Evolutionary conservation across 2,113 vertebrate genomes (phyloP).

Genomic region (Paracanthobrama guichenoti): DNA sequence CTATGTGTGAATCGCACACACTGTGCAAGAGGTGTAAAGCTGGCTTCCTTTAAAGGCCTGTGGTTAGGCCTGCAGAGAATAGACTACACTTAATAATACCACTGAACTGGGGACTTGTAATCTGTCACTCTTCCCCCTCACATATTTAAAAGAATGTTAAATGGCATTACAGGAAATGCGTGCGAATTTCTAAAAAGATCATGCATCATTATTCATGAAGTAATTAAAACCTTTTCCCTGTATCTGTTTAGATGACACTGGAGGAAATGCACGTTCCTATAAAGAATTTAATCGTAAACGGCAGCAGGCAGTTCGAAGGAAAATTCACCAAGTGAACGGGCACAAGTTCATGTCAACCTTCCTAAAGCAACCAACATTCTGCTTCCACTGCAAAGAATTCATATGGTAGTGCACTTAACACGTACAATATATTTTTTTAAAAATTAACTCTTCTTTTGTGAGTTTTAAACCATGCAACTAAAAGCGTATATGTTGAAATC

Average conservation of each 20-base stretch:
- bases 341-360: slow-evolving; percentile 99
- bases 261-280: slow-evolving; percentile 72
- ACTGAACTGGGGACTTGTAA: not conserved
- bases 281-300: slow-evolving; percentile 72
- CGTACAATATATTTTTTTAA: too few species aligned
- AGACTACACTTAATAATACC: not conserved
- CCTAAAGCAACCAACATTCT: slow-evolving; percentile 95
- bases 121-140: not conserved
- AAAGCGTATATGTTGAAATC: too few species aligned
- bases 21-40: not conserved
- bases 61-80: slow-evolving; percentile 19
- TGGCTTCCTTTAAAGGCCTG: slow-evolving; percentile 33
- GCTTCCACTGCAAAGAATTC: slow-evolving; percentile 96
- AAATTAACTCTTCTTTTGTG: not conserved
- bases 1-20: not conserved
- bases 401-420: slow-evolving; percentile 82
- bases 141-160: not conserved
- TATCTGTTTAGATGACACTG: slow-evolving; percentile 61
- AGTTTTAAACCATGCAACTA: not conserved
- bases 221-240: not conserved
- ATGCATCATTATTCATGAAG: not conserved
- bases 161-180: not conserved
- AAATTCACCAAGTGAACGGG: slow-evolving; percentile 94
- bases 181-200: not conserved
- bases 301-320: slow-evolving; percentile 86